These are phyloP conservation scores for Amblyteles armatorius DNA, from an alignment of 2,888 invertebrate genomes.

Conservation along the genomic window DNA sequence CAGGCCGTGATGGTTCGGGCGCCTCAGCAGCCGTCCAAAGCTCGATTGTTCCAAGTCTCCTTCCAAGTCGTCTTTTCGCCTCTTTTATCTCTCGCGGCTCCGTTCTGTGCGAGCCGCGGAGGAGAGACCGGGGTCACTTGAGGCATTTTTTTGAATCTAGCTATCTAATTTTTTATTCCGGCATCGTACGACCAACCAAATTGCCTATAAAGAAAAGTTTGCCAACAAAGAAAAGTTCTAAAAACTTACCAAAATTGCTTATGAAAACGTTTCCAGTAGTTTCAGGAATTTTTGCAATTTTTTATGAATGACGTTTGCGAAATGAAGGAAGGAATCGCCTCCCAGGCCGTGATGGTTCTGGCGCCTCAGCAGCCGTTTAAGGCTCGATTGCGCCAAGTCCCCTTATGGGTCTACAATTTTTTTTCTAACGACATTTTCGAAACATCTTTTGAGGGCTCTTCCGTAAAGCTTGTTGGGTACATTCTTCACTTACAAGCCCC, in stretches of 20 bases:
- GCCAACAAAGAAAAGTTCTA: neutral
- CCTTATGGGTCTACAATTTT: neutral
- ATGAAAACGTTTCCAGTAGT: neutral
- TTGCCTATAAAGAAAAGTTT: neutral
- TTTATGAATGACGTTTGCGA: neutral
- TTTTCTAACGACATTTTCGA: neutral
- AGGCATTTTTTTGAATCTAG: neutral
- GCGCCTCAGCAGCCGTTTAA: too few relatives aligned
- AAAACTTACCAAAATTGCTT: neutral
- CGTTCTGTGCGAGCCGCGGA: slow-evolving; percentile 2
- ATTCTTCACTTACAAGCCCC: neutral
- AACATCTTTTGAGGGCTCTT: neutral
- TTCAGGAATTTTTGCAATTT: neutral
- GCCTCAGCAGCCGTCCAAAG: too few relatives aligned
- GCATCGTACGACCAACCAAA: neutral
- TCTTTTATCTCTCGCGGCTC: neutral
- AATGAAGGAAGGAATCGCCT: too few relatives aligned
- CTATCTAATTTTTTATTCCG: neutral
- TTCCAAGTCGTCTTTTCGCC: slow-evolving; percentile 30
- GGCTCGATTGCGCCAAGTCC: too few relatives aligned
- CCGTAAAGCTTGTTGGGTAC: neutral
- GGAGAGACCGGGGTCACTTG: slow-evolving; percentile 1
- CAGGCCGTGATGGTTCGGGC: too few relatives aligned
- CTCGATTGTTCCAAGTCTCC: too few relatives aligned
- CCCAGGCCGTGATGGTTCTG: too few relatives aligned